phyloP scores from a whole-genome alignment of 2,113 vertebrate genomes.

The Sitta europaea region DNA sequence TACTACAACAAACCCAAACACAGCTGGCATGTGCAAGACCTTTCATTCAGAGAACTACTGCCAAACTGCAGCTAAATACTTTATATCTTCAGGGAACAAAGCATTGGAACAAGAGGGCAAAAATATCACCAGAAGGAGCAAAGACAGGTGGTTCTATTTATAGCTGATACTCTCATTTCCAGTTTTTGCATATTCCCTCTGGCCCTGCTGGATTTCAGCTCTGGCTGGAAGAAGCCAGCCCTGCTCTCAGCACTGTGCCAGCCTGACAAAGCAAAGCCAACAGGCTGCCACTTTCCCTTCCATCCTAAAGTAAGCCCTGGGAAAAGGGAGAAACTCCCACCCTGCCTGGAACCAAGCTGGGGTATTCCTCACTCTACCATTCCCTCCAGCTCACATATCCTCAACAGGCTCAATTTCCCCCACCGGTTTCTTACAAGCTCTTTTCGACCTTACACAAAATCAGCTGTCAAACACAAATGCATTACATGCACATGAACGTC shows the following conservation, averaged over 20 bases:
- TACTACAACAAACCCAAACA: background rate
- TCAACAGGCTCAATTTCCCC: background rate
- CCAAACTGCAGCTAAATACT: background rate
- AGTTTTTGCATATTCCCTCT: background rate
- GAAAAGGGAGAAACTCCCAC: background rate
- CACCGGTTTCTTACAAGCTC: background rate
- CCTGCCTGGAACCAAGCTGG: background rate
- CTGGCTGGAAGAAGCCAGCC: background rate
- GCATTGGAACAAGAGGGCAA: background rate
- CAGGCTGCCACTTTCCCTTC: background rate
- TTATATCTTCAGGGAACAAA: background rate
- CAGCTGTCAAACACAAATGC: background rate
- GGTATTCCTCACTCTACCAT: background rate
- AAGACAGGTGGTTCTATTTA: background rate
- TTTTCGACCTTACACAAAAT: background rate
- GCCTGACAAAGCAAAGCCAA: background rate
- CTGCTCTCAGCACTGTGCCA: background rate
- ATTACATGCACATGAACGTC: background rate
- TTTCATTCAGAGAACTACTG: background rate
- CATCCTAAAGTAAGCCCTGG: background rate
- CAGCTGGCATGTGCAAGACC: background rate
- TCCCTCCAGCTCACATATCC: background rate
- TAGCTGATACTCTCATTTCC: background rate
- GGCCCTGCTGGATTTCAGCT: background rate
- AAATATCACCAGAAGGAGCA: background rate